Conservation (phyloP, 53 echinoderm and acorn worm genomes). For the Temnopleurus reevesii region DNA sequence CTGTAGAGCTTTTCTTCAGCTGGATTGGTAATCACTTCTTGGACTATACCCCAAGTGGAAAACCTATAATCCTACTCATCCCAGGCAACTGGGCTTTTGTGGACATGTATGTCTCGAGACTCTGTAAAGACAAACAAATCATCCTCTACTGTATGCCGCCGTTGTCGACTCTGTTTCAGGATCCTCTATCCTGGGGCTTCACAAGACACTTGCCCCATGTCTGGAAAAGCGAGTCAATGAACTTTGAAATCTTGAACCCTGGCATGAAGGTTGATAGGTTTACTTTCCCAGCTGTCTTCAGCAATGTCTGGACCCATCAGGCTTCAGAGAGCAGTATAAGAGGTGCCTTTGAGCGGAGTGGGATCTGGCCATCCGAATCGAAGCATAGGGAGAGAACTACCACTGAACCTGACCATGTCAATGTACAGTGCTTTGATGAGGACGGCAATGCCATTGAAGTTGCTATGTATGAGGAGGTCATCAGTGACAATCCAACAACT, state of each 20-base stretch:
- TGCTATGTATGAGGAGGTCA: conserved; percentile 53
- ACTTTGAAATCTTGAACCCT: conserved; percentile 56
- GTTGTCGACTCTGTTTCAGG: conserved; percentile 44
- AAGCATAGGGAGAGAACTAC: background rate
- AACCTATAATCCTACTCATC: conserved; percentile 49
- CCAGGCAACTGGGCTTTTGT: conserved; percentile 35
- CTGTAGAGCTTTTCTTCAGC: conserved; percentile 54
- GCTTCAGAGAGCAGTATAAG: background rate
- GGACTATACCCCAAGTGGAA: conserved; percentile 14
- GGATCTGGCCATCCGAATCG: conserved; percentile 35
- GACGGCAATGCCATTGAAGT: conserved; percentile 50
- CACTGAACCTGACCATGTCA: background rate
- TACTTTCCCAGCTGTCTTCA: conserved; percentile 44
- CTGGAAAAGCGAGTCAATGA: conserved; percentile 58
- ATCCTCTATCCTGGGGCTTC: conserved; percentile 45
- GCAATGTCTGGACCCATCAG: conserved; percentile 42
- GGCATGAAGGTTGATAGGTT: conserved; percentile 48
- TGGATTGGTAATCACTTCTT: conserved; percentile 61
- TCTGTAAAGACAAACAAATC: conserved; percentile 56
- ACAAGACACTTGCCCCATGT: conserved; percentile 19
- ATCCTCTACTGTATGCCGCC: conserved; percentile 58
- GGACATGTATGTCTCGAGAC: conserved; percentile 50
- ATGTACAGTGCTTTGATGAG: conserved; percentile 45
- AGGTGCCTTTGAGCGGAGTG: conserved; percentile 38
- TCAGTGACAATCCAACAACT: background rate